Conservation (phyloP, 2,113 vertebrate genomes). For the Mus pahari region DNA sequence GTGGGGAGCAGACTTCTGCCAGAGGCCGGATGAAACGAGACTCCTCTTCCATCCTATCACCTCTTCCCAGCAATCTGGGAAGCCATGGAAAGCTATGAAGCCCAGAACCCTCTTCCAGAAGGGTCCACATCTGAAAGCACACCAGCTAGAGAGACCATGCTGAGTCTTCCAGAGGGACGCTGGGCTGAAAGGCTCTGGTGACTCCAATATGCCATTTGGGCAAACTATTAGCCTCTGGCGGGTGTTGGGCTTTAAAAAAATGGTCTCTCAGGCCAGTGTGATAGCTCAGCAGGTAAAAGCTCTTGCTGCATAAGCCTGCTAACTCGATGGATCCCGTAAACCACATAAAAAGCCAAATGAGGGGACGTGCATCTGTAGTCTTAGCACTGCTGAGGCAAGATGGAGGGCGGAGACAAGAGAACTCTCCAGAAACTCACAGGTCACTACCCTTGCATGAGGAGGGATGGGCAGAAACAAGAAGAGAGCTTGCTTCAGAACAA, state of each 20-base stretch:
- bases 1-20: neutral
- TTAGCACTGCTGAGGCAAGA: neutral
- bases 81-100: neutral
- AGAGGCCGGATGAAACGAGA: neutral
- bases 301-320: neutral
- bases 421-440: neutral
- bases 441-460: neutral
- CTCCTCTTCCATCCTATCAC: neutral
- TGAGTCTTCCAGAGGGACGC: neutral
- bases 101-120: neutral
- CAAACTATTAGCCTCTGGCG: neutral
- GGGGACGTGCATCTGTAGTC: neutral
- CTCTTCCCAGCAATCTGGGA: neutral
- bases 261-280: neutral
- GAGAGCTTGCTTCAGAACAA: neutral
- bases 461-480: neutral
- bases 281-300: neutral
- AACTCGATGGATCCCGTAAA: neutral
- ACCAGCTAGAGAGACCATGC: neutral
- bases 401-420: neutral
- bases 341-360: neutral
- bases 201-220: neutral
- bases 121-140: neutral
- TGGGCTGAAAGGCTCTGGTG: neutral
- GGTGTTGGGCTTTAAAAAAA: constrained; percentile 17